Percentiles rank a stretch among this genome's conserved stretches.
These are phyloP conservation scores for Anas platyrhynchos DNA, from an alignment of 2,113 vertebrate species.

Conservation along the genomic window DNA sequence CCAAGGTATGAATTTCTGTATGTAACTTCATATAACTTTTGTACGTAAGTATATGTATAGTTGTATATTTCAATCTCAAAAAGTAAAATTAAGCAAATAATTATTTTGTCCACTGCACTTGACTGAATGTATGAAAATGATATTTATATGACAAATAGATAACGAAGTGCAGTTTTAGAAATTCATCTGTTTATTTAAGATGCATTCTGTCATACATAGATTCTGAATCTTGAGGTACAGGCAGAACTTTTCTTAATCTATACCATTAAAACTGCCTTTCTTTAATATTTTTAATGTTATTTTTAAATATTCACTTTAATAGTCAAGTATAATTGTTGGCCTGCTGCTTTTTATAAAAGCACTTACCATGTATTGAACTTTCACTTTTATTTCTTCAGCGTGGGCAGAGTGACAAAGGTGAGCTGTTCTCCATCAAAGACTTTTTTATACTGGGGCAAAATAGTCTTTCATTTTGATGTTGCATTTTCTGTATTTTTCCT, in stretches of 20 bases:
- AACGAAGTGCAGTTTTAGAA: neutral
- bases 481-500: neutral
- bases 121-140: neutral
- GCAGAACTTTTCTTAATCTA: neutral
- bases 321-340: neutral
- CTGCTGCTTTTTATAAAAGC: neutral
- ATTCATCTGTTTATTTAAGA: neutral
- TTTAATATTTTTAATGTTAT: neutral
- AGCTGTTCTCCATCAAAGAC: neutral
- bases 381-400: neutral
- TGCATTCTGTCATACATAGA: neutral
- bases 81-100: neutral
- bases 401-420: neutral
- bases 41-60: neutral
- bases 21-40: no score
- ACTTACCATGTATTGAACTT: neutral
- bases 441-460: constrained; percentile 3
- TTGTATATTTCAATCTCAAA: neutral
- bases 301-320: neutral
- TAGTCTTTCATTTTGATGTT: constrained; percentile 29
- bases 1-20: no score
- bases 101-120: neutral
- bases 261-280: neutral
- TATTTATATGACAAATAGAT: neutral
- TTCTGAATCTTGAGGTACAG: neutral